These are phyloP conservation scores for Periphyllus acericola DNA, from an alignment of 2,888 invertebrate species.

Conservation along the genomic window DNA sequence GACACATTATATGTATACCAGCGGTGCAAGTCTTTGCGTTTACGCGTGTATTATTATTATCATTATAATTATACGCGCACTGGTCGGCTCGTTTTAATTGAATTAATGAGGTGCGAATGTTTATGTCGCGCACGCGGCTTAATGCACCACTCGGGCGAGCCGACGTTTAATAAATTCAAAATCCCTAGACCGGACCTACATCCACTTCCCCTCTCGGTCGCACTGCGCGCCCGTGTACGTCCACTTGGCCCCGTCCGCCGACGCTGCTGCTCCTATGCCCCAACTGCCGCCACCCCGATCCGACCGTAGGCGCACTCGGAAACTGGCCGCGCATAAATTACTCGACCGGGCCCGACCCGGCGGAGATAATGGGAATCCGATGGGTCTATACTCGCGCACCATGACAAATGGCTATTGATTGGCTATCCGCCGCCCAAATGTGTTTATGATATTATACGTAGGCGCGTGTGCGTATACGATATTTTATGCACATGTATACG, in stretches of 20 bases:
- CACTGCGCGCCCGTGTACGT: not conserved
- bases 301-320: slow-evolving; percentile 23
- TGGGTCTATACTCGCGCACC: not conserved
- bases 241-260: not conserved
- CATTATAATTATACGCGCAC: not conserved
- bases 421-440: not conserved
- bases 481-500: not conserved
- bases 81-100: slow-evolving; percentile 41
- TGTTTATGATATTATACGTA: not conserved
- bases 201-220: not conserved
- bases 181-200: slow-evolving; percentile 25
- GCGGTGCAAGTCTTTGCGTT: not conserved
- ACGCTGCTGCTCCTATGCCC: not conserved
- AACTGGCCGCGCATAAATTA: slow-evolving; percentile 44
- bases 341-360: slow-evolving; percentile 20
- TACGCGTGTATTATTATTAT: not conserved
- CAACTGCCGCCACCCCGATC: not conserved
- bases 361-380: slow-evolving; percentile 52
- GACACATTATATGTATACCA: not conserved
- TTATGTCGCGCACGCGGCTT: slow-evolving; percentile 21
- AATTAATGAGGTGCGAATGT: slow-evolving; percentile 57
- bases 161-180: slow-evolving; percentile 45
- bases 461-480: too few relatives aligned
- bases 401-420: slow-evolving; percentile 53
- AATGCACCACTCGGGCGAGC: slow-evolving; percentile 34